A percentile compares a stretch with the other conserved stretches of the same genome.
Conservation (phyloP, 1,140 invertebrate species). For the Lordiphosa stackelbergi region DNA sequence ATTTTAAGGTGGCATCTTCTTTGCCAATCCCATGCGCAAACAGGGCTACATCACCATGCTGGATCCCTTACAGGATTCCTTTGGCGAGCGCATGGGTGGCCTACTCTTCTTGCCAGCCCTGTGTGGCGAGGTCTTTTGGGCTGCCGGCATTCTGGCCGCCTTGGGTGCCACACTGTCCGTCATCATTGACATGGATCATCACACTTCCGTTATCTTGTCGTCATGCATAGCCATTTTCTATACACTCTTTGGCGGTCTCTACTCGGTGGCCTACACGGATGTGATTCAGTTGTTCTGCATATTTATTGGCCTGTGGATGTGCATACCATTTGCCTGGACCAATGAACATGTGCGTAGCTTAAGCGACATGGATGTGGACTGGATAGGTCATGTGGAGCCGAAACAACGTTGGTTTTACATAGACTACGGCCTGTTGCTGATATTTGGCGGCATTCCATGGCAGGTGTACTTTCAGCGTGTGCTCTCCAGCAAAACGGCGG, state of each 20-base stretch:
- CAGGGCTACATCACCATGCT: constrained; percentile 99
- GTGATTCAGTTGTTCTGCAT: constrained; percentile 99
- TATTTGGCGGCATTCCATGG: constrained; percentile 99
- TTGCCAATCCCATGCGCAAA: constrained; percentile 97
- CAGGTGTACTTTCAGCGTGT: constrained; percentile 99
- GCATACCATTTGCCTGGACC: constrained; percentile 96
- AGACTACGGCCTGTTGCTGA: constrained; percentile 93
- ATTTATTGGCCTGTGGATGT: constrained; percentile 98
- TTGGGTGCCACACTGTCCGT: constrained; percentile 96
- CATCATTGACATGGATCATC: constrained; percentile 96
- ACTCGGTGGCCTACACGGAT: constrained; percentile 99
- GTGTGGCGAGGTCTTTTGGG: constrained; percentile 98
- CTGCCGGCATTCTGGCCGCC: constrained; percentile 96
- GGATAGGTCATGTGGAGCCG: constrained; percentile 89
- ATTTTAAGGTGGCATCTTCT: constrained; percentile 93
- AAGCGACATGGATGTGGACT: constrained; percentile 89
- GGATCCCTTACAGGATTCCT: constrained; percentile 97
- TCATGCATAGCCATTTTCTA: constrained; percentile 98
- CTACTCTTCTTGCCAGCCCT: constrained; percentile 97
- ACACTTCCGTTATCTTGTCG: constrained; percentile 94
- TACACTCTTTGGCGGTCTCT: constrained; percentile 97
- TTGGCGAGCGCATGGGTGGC: constrained; percentile 97
- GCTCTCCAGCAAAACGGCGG: constrained; percentile 94
- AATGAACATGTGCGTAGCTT: constrained; percentile 90
- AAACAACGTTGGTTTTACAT: constrained; percentile 89